phyloP scores from a whole-genome alignment of 2,113 vertebrate genomes.

The Coturnix japonica region DNA sequence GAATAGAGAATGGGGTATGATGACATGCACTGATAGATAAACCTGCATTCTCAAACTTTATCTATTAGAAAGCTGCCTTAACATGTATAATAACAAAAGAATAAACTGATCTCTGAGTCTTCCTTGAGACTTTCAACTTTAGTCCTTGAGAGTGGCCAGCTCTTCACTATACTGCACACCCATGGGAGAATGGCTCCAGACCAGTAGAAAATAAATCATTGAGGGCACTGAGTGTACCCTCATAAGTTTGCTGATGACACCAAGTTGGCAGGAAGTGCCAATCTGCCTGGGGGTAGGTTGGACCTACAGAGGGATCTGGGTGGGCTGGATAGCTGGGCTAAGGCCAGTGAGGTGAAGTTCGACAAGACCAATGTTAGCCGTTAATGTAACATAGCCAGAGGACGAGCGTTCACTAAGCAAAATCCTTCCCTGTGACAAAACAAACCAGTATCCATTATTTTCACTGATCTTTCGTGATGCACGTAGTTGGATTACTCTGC shows the following conservation, averaged over 20 bases:
- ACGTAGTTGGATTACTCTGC: not conserved
- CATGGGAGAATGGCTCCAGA: not conserved
- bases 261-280: no score
- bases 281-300: no score
- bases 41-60: not conserved
- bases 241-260: no score
- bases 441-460: not conserved
- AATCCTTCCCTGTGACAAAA: not conserved
- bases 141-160: not conserved
- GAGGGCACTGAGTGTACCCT: no score
- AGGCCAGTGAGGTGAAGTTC: no score
- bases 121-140: not conserved
- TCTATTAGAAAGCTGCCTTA: not conserved
- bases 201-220: not conserved
- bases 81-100: not conserved
- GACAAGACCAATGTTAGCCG: not conserved
- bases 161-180: not conserved
- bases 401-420: not conserved
- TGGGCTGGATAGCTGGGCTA: no score
- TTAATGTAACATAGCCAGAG: constrained; percentile 6
- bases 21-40: not conserved
- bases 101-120: not conserved
- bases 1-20: not conserved
- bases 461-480: not conserved
- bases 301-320: no score